Evolutionary conservation across 2,797 vertebrate species (phyloP).

Genomic region (Danio albolineatus): DNA sequence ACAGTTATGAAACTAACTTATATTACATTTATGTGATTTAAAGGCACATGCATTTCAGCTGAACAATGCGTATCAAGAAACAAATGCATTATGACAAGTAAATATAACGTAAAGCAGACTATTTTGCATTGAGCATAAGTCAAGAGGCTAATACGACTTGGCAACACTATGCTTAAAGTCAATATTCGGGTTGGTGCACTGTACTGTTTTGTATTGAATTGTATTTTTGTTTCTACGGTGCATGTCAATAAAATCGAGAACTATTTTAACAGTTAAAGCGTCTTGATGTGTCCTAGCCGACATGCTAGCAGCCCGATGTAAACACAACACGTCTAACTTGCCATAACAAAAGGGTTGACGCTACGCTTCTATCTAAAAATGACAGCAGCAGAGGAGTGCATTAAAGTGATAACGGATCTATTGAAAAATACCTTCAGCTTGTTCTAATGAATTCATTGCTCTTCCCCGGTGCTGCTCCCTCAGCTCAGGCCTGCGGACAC

Average conservation of each 20-base stretch:
- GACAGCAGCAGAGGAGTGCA: background rate
- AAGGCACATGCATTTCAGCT: background rate
- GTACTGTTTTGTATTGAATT: too few species aligned
- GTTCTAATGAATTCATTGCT: conserved; percentile 95
- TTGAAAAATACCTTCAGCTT: conserved; percentile 90
- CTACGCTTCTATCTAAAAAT: background rate
- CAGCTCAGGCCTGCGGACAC: conserved; percentile 35
- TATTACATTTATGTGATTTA: background rate
- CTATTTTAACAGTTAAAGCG: background rate
- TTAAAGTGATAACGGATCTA: background rate
- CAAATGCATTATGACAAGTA: background rate
- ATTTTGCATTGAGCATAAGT: background rate
- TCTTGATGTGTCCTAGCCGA: background rate
- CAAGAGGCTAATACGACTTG: background rate
- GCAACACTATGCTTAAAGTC: background rate
- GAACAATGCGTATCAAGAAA: conserved; percentile 2
- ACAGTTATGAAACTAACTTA: background rate
- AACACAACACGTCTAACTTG: background rate
- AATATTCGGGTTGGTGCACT: background rate
- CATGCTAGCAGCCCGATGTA: conserved; percentile 6
- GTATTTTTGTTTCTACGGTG: background rate
- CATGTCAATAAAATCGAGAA: background rate
- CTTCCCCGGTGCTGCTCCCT: conserved; percentile 36
- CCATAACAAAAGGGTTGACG: background rate
- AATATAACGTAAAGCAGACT: background rate